A percentile compares a stretch with the other conserved stretches of the same genome.
Conservation (phyloP, 1,140 invertebrate genomes). For the Drosophila nigromelanica region DNA sequence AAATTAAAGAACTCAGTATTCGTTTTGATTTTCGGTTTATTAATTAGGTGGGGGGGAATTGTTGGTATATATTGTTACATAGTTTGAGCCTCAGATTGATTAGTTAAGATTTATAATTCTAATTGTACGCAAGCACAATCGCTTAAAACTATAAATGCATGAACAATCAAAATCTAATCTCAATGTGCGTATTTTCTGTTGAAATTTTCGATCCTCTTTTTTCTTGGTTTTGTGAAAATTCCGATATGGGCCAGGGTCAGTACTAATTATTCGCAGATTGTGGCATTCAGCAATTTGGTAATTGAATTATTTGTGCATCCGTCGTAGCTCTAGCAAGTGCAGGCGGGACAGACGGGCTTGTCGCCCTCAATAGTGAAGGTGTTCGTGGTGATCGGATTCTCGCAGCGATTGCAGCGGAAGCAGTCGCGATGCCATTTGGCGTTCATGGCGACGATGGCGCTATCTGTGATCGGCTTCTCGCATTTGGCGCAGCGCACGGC, state of each 20-base stretch:
- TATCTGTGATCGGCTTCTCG: constrained; percentile 89
- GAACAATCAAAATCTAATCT: constrained; percentile 31
- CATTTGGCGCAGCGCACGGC: constrained; percentile 91
- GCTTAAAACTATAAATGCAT: constrained; percentile 45
- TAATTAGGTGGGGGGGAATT: not conserved
- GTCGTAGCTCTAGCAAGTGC: constrained; percentile 44
- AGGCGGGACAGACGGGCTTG: constrained; percentile 86
- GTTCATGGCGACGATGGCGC: constrained; percentile 87
- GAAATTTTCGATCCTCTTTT: too few relatives aligned
- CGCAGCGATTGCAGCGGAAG: constrained; percentile 88
- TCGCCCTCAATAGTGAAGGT: constrained; percentile 86
- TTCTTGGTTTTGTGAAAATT: not conserved
- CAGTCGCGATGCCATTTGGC: constrained; percentile 89
- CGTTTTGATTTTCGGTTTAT: too few relatives aligned
- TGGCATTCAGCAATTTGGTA: not conserved
- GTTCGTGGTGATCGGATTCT: constrained; percentile 86
- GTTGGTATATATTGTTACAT: constrained; percentile 4
- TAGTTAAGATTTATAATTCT: constrained; percentile 39
- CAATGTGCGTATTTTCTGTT: not conserved
- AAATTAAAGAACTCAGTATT: too few relatives aligned
- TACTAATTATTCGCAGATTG: not conserved
- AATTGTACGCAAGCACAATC: constrained; percentile 4
- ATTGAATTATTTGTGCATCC: too few relatives aligned
- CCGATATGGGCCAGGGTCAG: not conserved
- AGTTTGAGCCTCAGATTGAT: constrained; percentile 27